Percentiles rank a stretch among this genome's conserved stretches.
These are phyloP conservation scores for Diplodus sargus DNA, from an alignment of 2,797 vertebrate genomes.

Conservation along the genomic window DNA sequence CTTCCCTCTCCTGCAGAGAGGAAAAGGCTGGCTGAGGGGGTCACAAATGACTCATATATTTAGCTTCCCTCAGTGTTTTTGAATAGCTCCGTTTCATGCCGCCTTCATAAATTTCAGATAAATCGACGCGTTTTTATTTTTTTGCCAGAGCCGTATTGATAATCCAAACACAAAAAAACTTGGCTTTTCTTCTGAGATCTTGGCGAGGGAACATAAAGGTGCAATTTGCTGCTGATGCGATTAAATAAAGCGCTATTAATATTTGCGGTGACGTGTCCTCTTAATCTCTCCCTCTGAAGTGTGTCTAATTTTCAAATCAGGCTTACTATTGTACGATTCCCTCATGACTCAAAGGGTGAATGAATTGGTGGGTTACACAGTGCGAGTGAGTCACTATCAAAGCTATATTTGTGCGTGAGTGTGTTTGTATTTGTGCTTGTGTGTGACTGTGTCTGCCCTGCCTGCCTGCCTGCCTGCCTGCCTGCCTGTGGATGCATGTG, in stretches of 20 bases:
- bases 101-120: constrained; percentile 42
- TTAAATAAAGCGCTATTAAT: constrained; percentile 63
- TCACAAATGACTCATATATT: constrained; percentile 50
- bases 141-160: constrained; percentile 27
- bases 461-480: constrained; percentile 22
- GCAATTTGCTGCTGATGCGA: constrained; percentile 57
- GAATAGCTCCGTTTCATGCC: constrained; percentile 38
- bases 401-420: constrained; percentile 67
- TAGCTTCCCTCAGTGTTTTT: constrained; percentile 54
- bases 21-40: constrained; percentile 37
- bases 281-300: constrained; percentile 65
- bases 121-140: constrained; percentile 20
- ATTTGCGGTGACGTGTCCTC: constrained; percentile 47
- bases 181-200: constrained; percentile 37
- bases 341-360: constrained; percentile 74
- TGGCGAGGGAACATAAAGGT: constrained; percentile 44
- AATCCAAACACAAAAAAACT: constrained; percentile 57
- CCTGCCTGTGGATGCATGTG: constrained; percentile 49
- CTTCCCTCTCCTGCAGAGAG: constrained; percentile 16
- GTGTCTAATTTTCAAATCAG: constrained; percentile 70
- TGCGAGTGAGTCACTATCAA: constrained; percentile 75
- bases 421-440: constrained; percentile 48
- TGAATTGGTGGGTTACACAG: constrained; percentile 69
- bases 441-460: constrained; percentile 48
- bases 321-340: constrained; percentile 63